phyloP scores from a whole-genome alignment of 2,888 invertebrate species.

The Clivina fossor region DNA sequence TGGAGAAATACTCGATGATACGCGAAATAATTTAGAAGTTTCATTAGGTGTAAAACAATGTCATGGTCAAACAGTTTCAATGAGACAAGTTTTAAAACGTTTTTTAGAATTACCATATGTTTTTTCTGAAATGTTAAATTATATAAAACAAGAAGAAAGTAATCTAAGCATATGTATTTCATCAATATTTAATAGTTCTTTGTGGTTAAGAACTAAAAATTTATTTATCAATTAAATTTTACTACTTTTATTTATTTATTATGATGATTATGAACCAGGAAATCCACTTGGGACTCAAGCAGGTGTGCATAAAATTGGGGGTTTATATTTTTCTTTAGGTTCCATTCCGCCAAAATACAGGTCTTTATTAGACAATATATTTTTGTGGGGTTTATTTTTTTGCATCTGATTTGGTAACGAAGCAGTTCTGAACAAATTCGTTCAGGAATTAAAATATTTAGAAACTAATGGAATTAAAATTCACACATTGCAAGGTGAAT shows the following conservation, averaged over 20 bases:
- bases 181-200: too few relatives aligned
- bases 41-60: too few relatives aligned
- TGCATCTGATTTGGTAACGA: conserved; percentile 34
- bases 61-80: too few relatives aligned
- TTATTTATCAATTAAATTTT: too few relatives aligned
- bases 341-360: conserved; percentile 32
- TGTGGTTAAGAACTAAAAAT: too few relatives aligned
- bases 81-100: too few relatives aligned
- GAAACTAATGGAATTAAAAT: conserved; percentile 35
- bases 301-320: conserved; percentile 35
- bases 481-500: conserved; percentile 2
- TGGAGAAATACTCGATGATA: too few relatives aligned
- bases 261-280: conserved; percentile 33
- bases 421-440: conserved; percentile 17
- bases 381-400: conserved; percentile 35
- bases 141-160: too few relatives aligned
- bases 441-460: conserved; percentile 26
- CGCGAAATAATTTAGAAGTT: too few relatives aligned
- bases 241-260: conserved; percentile 38
- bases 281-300: conserved; percentile 37
- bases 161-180: too few relatives aligned
- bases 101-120: too few relatives aligned
- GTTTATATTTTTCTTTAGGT: conserved; percentile 33
- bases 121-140: too few relatives aligned
- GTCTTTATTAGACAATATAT: conserved; percentile 36